phyloP scores from a whole-genome alignment of 1,140 invertebrate species.

The Diachasma alloeum region DNA sequence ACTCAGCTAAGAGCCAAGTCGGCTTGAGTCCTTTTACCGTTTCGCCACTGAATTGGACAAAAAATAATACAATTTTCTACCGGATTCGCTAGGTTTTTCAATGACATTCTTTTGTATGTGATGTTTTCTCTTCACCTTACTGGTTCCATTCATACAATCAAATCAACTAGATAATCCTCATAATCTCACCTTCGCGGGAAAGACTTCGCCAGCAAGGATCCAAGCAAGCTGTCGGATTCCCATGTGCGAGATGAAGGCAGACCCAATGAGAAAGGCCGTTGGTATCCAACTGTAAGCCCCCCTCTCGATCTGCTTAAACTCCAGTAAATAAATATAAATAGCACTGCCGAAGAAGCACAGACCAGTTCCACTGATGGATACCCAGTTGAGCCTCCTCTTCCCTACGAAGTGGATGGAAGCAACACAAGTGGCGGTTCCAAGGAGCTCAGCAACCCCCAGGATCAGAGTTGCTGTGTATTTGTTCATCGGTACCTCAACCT shows the following conservation, averaged over 20 bases:
- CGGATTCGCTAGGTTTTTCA: too few species aligned
- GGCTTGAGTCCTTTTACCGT: too few species aligned
- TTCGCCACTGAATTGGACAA: too few species aligned
- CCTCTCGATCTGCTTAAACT: constrained; percentile 40
- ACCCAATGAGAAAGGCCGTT: constrained; percentile 69
- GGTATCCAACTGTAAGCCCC: constrained; percentile 72
- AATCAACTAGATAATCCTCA: too few species aligned
- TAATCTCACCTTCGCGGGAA: constrained; percentile 44
- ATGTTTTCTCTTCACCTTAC: too few species aligned
- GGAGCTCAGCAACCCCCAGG: constrained; percentile 73
- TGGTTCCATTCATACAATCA: too few species aligned
- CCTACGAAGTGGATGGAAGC: constrained; percentile 74
- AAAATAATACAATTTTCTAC: too few species aligned
- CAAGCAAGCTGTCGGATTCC: constrained; percentile 78
- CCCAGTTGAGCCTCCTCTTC: constrained; percentile 73
- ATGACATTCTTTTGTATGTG: too few species aligned
- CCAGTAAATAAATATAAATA: constrained; percentile 64
- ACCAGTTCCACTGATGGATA: constrained; percentile 71
- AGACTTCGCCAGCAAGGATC: constrained; percentile 79
- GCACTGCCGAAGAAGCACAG: constrained; percentile 70
- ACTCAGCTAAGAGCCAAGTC: too few species aligned
- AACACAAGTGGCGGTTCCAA: constrained; percentile 72
- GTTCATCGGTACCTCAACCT: constrained; percentile 74
- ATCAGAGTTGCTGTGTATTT: constrained; percentile 77
- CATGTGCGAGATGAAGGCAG: constrained; percentile 74